Conservation (phyloP, 37 sponge, comb jelly and placozoan genomes). For the Chondrilla cf. caribensis region DNA sequence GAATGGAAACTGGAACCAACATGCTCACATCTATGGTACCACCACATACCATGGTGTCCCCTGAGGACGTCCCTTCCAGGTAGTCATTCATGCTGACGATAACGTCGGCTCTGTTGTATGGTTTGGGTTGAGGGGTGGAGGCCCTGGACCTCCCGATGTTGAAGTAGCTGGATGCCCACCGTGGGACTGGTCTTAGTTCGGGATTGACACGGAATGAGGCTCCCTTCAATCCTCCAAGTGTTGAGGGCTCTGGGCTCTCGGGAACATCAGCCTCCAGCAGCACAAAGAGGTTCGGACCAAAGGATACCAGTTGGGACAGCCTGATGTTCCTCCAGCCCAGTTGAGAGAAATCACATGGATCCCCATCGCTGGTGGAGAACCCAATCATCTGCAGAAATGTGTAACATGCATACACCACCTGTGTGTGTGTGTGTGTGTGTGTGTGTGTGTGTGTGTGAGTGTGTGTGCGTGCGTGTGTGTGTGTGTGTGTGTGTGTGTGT, state of each 20-base stretch:
- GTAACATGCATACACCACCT: not conserved
- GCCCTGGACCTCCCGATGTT: not conserved
- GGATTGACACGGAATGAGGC: constrained; percentile 2
- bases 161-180: not conserved
- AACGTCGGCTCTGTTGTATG: no score
- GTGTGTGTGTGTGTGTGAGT: not conserved
- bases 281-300: constrained; percentile 56
- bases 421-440: not conserved
- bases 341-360: constrained; percentile 8
- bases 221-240: not conserved
- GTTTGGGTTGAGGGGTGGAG: constrained; percentile 7
- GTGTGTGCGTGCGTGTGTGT: not conserved
- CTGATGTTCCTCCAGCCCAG: constrained; percentile 36
- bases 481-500: no score
- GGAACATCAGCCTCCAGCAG: constrained; percentile 55
- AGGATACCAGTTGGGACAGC: constrained; percentile 37
- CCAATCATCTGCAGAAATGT: not conserved
- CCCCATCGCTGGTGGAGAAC: not conserved
- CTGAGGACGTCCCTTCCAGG: not conserved
- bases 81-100: not conserved
- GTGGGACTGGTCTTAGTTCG: not conserved
- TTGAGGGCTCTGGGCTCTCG: not conserved
- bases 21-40: no score
- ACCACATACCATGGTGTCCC: constrained; percentile 7
- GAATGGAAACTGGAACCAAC: no score